These are phyloP conservation scores for Emydoidea blandingii DNA, from an alignment of 2,797 vertebrate genomes.

Conservation along the genomic window DNA sequence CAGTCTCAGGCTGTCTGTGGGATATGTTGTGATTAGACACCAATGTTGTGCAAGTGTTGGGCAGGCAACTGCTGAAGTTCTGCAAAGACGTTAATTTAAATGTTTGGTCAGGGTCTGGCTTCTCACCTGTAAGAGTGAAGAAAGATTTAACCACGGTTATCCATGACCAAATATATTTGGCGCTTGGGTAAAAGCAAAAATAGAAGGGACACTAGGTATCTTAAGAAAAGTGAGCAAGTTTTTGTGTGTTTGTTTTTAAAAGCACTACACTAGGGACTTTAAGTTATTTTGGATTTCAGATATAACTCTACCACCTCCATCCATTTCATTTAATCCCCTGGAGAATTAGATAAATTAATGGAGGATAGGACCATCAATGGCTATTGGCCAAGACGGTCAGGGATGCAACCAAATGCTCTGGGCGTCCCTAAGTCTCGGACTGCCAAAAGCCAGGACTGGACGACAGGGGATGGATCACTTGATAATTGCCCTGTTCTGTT, in stretches of 20 bases:
- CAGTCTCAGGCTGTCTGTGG: conserved; percentile 91
- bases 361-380: neutral
- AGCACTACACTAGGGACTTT: neutral
- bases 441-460: neutral
- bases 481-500: neutral
- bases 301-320: neutral
- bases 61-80: conserved; percentile 89
- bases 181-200: neutral
- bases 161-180: fast-evolving
- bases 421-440: neutral
- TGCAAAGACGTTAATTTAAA: conserved; percentile 96
- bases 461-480: neutral
- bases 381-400: neutral
- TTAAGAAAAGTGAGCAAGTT: fast-evolving
- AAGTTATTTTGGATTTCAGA: neutral
- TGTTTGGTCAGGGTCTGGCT: conserved; percentile 97
- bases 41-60: conserved; percentile 91
- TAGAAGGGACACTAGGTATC: neutral
- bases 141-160: neutral
- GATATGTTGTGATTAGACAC: conserved; percentile 89
- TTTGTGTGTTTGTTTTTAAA: neutral
- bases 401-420: neutral
- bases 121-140: conserved; percentile 87
- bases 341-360: neutral
- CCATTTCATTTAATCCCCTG: neutral